Evolutionary conservation across 2,113 vertebrate genomes (phyloP).

Genomic region (Fregata magnificens): DNA sequence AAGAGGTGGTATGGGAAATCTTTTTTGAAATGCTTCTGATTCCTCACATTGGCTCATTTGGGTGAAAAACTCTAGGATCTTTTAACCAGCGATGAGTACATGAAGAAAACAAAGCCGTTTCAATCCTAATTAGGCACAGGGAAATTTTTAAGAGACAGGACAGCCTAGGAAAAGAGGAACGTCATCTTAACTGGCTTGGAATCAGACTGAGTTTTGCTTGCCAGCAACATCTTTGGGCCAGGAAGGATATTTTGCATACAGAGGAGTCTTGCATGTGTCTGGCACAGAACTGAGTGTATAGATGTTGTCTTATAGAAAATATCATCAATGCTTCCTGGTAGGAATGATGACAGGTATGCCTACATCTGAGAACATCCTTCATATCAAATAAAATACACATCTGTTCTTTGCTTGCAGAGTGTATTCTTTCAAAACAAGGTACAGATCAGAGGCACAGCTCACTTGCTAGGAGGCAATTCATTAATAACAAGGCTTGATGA

Average conservation of each 20-base stretch:
- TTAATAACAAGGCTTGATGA: conserved; percentile 6
- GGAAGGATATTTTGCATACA: not conserved
- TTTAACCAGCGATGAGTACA: not conserved
- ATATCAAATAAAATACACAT: not conserved
- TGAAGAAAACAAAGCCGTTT: not conserved
- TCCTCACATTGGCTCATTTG: not conserved
- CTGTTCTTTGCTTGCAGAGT: not conserved
- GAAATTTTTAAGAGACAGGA: not conserved
- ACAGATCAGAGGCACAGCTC: not conserved
- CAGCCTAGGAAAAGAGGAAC: not conserved
- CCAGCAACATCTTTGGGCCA: not conserved
- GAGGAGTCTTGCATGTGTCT: not conserved
- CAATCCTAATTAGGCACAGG: not conserved
- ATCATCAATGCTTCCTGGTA: not conserved
- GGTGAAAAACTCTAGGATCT: not conserved
- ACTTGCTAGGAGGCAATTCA: not conserved
- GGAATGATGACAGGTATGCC: not conserved
- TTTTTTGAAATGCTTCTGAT: not conserved
- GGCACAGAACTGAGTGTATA: not conserved
- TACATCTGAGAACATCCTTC: not conserved
- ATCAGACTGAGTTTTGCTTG: not conserved
- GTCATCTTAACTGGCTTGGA: not conserved
- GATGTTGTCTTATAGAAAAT: not conserved
- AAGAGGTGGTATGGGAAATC: not conserved
- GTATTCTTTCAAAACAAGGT: not conserved